Evolutionary conservation across 2,797 vertebrate species (phyloP), one percentile per base, ranked within the genome.

Genomic region (Liparis tanakae): DNA sequence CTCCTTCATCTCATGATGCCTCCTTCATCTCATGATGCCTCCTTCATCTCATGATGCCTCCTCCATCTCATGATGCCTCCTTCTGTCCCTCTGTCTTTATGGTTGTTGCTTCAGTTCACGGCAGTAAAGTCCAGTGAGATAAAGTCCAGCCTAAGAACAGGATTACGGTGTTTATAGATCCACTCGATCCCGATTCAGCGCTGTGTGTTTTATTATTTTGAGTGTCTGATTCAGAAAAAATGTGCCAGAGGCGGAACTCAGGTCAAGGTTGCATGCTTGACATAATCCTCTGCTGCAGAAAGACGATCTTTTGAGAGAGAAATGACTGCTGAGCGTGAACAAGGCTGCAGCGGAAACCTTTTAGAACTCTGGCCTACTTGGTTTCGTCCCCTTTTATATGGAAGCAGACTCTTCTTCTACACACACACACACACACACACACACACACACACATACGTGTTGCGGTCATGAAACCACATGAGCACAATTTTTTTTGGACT

Each of bases 381-480:
- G 39, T 41, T 41, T 41, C 2, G 39, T 41, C 12, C 14, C 39
- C 39, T 12, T 41, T 41, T 41, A 41, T 12, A 14, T 41, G 12
- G 1, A 41, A 41, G 39, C 39, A 14, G 13, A 22, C 8, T 59
- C 39, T 25, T 67, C 36, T 70, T 65, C 13, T n/a, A 14, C 20
- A 5, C 37, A 62, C 36, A 64, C 36, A 12, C 69, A 64, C 20
- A 8, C 37, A 61, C 36, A 9, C 64, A 64, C 20, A 6, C 37
- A 61, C 36, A 9, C 37, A 61, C 36, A 9, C 64, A 64, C 20
- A 6, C 37, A 61, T 25, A 9, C 64, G 55, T 53, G 41, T 39
- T 61, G 55, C 41, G 62, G 10, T 70, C 70, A 62, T 74, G 66
- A 77, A 70, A 51, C 50, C 36, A 20, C 34, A 67, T n/a, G 20